Evolutionary conservation across 2,113 vertebrate genomes (phyloP), one percentile per base, ranked within the genome.

Genomic region (Psilopogon haemacephalus): DNA sequence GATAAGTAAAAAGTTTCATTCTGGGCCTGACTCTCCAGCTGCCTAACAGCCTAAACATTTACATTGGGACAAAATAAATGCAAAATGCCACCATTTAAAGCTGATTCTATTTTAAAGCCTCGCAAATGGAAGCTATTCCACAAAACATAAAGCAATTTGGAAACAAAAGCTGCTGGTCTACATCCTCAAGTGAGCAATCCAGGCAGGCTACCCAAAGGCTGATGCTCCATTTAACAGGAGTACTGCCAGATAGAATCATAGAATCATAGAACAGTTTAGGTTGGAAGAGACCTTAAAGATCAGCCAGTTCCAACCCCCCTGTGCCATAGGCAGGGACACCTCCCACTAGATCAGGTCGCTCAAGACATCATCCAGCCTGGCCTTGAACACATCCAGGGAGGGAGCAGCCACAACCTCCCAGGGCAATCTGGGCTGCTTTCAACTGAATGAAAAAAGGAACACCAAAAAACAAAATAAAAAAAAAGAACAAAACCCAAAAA

Each of bases 131-230:
- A 91, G 23, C 1, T 5, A 85, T 86, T 87, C 46, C 28, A 73
- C 42, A 77, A 92, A 87, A 69, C 15, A 76, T 38, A 64, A 85
- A 80, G 32, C 32, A 76, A 60, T 85, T 87, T 86, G 68, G 67
- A 94, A 92, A 89, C 19, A 91, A 93, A 85, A 89, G 24, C 60
- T 92, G 32, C 56, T 80, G 71, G 1, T 56, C 87, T 81, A 67
- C n/a, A 83, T 84, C 9, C 46, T 6, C 23, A 56, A 89, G 52
- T 38, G 46, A 89, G 6, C 30, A 63, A 63, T 70, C 37, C 55
- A 82, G 18, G 16, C 32, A 84, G 82, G 70, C 4, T 71, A 81
- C 14, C 9, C 35, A 81, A 83, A 88, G 0, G 1, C 10, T 27
- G 26, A 79, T 0, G 3, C 11, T 54, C 2, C 3, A 12, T 73